Base-by-base conservation (phyloP, 2,113 vertebrate genomes). In the Nibea albiflora region DNA sequence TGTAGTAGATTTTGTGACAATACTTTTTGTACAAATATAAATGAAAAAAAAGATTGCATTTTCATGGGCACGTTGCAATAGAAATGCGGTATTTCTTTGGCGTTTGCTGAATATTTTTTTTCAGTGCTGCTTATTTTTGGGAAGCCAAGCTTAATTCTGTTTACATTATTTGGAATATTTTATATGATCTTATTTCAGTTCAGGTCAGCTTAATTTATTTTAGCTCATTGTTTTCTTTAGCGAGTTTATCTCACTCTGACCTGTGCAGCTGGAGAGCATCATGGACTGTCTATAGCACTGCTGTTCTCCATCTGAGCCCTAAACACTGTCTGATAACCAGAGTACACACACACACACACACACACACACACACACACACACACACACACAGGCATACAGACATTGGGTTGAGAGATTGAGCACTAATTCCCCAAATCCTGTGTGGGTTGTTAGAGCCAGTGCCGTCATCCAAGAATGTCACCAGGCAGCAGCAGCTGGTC, bases 381-480 rank as follows among this genome's bases (percentile, higher is more conserved):
- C 24, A 67, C 35, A 62, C 62, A 69, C 31, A 70, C 15, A 69
- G 5, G 15, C 60, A 65, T 50, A 63, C 47, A 68, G 4, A 77
- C 71, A 75, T 1, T 71, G 64, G 60, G 65, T 74, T 82, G 39
- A 78, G 53, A 72, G 81, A 82, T 73, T 76, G 65, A 84, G 58
- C 79, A 57, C 79, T 88, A 85, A 91, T 86, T 90, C 85, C 80
- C 61, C 81, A 87, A 81, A 89, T 84, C 89, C 84, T 85, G 58
- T 81, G 85, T 84, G 88, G 65, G 72, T 85, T 91, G 81, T 88
- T 86, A 81, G 69, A 88, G 83, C 78, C 85, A 86, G 67, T 67
- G 56, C 82, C 89, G 73, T 68, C 83, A 86, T 90, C 88, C 89
- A 90, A 85, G 68, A 86, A 78, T 80, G 76, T 89, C 85, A 86